A percentile compares a stretch with the other conserved stretches of the same genome.
Conservation (phyloP, 2,797 vertebrate genomes). For the Pteronotus mesoamericanus region DNA sequence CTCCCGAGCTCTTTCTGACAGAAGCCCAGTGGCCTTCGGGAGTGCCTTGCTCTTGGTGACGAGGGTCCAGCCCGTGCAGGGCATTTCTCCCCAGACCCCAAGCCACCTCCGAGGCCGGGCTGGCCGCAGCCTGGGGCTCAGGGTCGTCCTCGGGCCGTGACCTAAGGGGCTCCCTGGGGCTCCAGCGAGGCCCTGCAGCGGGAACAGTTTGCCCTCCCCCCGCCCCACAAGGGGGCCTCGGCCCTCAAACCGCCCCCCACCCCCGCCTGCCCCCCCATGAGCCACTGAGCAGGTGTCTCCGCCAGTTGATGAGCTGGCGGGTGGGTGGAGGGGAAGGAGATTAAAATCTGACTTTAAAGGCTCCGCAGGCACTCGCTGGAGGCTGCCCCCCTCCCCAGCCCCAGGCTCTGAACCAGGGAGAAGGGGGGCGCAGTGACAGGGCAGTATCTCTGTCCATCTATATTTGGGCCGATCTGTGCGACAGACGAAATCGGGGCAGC, state of each 20-base stretch:
- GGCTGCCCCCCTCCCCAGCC: conserved; percentile 22
- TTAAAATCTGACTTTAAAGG: conserved; percentile 77
- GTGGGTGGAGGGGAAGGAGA: conserved; percentile 79
- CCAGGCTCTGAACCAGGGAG: not conserved
- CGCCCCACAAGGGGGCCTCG: not conserved
- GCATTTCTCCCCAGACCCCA: not conserved
- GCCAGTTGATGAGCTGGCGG: conserved; percentile 68
- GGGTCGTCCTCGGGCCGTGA: not conserved
- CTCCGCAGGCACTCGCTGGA: conserved; percentile 54
- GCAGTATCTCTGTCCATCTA: not conserved
- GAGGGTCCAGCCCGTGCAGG: not conserved
- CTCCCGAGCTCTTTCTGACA: not conserved
- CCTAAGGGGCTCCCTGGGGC: not conserved
- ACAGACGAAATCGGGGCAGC: not conserved
- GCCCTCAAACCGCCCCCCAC: too few relatives aligned
- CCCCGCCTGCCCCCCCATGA: not conserved
- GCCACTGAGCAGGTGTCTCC: conserved; percentile 74
- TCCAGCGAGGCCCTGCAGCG: not conserved
- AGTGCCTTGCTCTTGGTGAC: not conserved
- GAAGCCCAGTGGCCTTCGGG: not conserved
- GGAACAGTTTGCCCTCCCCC: not conserved
- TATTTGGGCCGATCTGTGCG: not conserved
- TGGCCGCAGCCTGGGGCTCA: not conserved
- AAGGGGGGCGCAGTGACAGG: not conserved
- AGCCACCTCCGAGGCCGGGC: not conserved